Percentiles rank a stretch among this genome's conserved stretches.
Evolutionary conservation across 2,113 vertebrate species (phyloP).

Genomic region (Gasterosteus nipponicus): DNA sequence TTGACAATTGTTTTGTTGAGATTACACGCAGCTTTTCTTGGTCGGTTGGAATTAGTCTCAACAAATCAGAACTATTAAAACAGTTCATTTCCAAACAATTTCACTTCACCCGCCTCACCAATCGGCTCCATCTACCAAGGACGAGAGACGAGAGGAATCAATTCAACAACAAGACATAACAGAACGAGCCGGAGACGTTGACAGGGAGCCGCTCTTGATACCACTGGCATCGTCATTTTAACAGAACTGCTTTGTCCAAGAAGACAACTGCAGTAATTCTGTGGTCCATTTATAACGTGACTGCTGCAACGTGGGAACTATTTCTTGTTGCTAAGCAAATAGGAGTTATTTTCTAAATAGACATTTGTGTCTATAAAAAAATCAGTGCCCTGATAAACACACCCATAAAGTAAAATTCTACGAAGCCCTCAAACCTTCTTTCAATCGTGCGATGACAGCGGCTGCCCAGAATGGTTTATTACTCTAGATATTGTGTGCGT

Average conservation of each 20-base stretch:
- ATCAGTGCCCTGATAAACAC: not conserved
- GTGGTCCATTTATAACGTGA: not conserved
- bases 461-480: not conserved
- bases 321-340: not conserved
- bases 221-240: too few species aligned
- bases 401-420: not conserved
- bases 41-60: conserved; percentile 9
- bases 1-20: not conserved
- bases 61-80: conserved; percentile 10
- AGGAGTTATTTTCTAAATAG: not conserved
- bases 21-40: not conserved
- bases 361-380: not conserved
- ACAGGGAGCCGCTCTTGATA: not conserved
- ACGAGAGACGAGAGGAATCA: not conserved
- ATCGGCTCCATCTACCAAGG: not conserved
- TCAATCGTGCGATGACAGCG: not conserved
- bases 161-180: conserved; percentile 5
- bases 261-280: not conserved
- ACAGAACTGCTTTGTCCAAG: not conserved
- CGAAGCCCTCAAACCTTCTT: not conserved
- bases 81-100: not conserved
- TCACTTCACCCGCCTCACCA: not conserved
- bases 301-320: not conserved
- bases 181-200: conserved; percentile 3
- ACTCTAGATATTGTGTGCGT: not conserved